These are phyloP conservation scores for Acyrthosiphon pisum DNA, from an alignment of 1,140 invertebrate species.

Conservation along the genomic window DNA sequence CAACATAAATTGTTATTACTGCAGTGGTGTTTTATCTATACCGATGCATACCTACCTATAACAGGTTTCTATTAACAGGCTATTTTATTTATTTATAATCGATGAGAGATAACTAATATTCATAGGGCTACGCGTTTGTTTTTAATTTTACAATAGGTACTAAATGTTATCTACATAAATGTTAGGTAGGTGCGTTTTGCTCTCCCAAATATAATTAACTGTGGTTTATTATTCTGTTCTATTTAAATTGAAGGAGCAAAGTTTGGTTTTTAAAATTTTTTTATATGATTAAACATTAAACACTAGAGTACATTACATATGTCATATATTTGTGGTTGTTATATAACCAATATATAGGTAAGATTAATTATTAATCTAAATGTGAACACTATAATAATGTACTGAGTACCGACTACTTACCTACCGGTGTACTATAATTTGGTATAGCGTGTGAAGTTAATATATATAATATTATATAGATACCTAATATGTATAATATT, in stretches of 20 bases:
- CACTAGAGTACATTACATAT: neutral
- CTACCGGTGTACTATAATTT: neutral
- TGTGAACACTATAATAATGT: neutral
- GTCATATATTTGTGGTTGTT: neutral
- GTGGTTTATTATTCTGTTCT: neutral
- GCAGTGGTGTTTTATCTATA: neutral
- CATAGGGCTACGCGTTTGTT: neutral
- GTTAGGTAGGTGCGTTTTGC: neutral
- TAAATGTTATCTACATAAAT: neutral
- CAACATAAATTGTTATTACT: neutral
- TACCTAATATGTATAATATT: too few relatives aligned
- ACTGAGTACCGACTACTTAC: neutral
- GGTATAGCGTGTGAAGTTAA: too few relatives aligned
- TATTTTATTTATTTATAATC: neutral
- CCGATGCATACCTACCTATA: neutral
- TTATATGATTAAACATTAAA: neutral
- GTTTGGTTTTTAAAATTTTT: neutral
- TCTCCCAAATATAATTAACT: neutral
- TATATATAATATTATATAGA: too few relatives aligned
- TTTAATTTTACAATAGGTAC: neutral
- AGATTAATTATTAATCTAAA: neutral
- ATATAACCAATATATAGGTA: neutral
- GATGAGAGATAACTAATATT: neutral
- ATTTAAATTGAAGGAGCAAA: neutral
- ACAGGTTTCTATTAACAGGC: neutral